Percentiles rank a stretch among this genome's conserved stretches.
phyloP scores from a whole-genome alignment of 1,140 invertebrate species.

The Drosophila punjabiensis region DNA sequence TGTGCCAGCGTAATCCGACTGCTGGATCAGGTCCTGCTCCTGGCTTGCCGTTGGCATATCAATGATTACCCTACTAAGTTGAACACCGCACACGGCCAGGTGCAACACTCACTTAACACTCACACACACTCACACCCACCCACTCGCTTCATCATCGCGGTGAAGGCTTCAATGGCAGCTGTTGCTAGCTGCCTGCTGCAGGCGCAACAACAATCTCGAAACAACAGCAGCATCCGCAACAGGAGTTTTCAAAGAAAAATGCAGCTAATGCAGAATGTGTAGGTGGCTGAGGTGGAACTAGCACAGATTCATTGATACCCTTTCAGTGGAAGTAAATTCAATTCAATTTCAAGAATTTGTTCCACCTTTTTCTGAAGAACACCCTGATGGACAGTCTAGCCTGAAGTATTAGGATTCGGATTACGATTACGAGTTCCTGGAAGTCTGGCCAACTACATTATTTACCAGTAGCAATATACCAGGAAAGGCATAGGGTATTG shows the following conservation, averaged over 20 bases:
- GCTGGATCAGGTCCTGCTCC: slow-evolving; percentile 6
- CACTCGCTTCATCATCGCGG: slow-evolving; percentile 22
- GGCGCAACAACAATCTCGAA: slow-evolving; percentile 21
- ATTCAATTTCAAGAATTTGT: background rate
- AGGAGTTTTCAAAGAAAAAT: slow-evolving; percentile 55
- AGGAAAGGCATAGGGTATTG: background rate
- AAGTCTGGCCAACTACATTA: no score
- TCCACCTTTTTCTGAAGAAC: background rate
- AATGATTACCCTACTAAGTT: slow-evolving; percentile 61
- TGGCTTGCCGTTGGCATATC: slow-evolving; percentile 48
- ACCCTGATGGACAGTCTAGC: no score
- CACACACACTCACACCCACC: slow-evolving; percentile 20
- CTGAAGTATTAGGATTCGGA: no score
- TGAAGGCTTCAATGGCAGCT: slow-evolving; percentile 57
- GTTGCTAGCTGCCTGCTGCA: slow-evolving; percentile 26
- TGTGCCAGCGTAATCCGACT: slow-evolving; percentile 31
- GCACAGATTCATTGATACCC: background rate
- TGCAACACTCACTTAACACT: slow-evolving; percentile 45
- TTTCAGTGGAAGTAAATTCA: background rate
- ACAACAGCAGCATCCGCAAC: slow-evolving; percentile 36
- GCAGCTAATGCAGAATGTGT: slow-evolving; percentile 50
- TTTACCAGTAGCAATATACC: no score
- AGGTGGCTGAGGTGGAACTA: background rate
- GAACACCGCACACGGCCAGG: slow-evolving; percentile 32
- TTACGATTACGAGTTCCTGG: no score